Percentiles rank a stretch among this genome's conserved stretches.
phyloP scores from a whole-genome alignment of 2,888 invertebrate species.

The Calameuta filiformis region DNA sequence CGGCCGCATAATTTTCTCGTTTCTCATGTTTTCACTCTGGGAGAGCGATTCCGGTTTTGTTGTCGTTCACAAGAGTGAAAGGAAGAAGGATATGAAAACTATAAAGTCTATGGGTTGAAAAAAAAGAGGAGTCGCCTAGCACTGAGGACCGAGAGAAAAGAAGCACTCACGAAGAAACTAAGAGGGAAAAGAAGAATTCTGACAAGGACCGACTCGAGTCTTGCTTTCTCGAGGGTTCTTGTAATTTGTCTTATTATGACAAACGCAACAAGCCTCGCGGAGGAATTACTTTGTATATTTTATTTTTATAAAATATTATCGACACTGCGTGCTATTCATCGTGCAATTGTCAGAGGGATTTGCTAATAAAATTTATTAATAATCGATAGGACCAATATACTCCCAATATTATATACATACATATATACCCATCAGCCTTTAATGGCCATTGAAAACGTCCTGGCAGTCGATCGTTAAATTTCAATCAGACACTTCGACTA shows the following conservation, averaged over 20 bases:
- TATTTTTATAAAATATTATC: neutral
- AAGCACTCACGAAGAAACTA: too few relatives aligned
- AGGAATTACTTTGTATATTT: neutral
- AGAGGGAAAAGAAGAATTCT: neutral
- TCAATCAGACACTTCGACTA: neutral
- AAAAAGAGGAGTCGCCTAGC: neutral
- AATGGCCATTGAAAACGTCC: neutral
- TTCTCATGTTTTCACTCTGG: conserved; percentile 49
- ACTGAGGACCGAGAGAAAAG: neutral
- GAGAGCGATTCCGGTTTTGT: neutral
- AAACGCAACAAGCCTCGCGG: neutral
- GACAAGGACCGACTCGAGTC: neutral
- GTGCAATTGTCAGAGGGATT: neutral
- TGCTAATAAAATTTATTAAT: neutral
- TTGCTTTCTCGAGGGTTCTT: neutral
- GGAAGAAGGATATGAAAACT: neutral
- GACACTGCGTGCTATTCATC: neutral
- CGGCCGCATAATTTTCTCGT: conserved; percentile 50
- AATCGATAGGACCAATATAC: neutral
- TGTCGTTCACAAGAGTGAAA: neutral
- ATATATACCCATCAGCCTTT: neutral
- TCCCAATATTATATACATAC: neutral
- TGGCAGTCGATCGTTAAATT: neutral
- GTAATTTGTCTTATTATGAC: neutral
- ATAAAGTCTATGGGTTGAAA: neutral